Evolutionary conservation across 1,140 invertebrate genomes (phyloP).

Genomic region (Stegodyphus mimosarum): DNA sequence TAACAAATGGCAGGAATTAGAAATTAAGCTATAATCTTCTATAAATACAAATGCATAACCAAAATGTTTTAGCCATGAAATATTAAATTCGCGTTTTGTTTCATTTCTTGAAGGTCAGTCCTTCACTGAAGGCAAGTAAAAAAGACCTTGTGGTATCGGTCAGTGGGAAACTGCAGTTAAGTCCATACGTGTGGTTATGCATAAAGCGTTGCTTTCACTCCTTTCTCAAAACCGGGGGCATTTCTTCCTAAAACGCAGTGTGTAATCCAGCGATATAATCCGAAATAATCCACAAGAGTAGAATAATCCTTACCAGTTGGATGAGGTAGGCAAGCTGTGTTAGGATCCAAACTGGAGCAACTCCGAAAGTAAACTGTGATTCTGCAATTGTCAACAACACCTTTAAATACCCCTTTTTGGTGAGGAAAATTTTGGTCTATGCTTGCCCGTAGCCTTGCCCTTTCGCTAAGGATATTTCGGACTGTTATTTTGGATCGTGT

Average conservation of each 20-base stretch:
- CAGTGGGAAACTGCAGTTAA: too few relatives aligned
- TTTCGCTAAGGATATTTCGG: conserved; percentile 27
- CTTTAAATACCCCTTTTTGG: conserved; percentile 49
- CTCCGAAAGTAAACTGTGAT: conserved; percentile 33
- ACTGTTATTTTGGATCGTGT: conserved; percentile 12
- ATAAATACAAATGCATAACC: too few relatives aligned
- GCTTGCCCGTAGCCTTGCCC: conserved; percentile 28
- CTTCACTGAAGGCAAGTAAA: too few relatives aligned
- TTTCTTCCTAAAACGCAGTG: not conserved
- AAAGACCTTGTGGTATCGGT: too few relatives aligned
- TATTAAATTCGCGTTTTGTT: too few relatives aligned
- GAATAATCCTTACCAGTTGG: conserved; percentile 30
- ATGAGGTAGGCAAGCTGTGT: not conserved
- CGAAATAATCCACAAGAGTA: conserved; percentile 20
- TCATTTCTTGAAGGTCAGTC: too few relatives aligned
- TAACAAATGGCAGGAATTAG: too few relatives aligned
- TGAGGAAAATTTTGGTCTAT: conserved; percentile 32
- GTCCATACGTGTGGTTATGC: too few relatives aligned
- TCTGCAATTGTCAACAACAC: conserved; percentile 6
- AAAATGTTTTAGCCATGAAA: too few relatives aligned
- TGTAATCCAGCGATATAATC: not conserved
- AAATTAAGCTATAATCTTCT: too few relatives aligned
- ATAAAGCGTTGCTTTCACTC: too few relatives aligned
- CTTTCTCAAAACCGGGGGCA: too few relatives aligned
- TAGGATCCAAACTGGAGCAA: conserved; percentile 33